Conservation (phyloP, 2,113 vertebrate species). For the Sceloporus undulatus region DNA sequence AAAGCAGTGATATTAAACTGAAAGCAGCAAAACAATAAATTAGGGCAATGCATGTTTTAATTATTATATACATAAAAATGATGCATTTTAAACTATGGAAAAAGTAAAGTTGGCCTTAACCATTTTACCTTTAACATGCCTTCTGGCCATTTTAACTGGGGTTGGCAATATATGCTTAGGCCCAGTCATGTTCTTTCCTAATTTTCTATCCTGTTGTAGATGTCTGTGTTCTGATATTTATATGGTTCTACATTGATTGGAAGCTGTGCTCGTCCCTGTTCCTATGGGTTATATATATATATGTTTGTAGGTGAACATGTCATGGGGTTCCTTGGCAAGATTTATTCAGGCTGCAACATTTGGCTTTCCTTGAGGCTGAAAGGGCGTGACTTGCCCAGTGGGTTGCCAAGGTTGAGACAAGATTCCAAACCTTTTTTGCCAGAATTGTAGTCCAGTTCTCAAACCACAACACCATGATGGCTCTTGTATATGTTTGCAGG, state of each 20-base stretch:
- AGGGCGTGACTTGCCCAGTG: too few species aligned
- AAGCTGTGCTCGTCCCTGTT: too few species aligned
- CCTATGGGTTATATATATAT: too few species aligned
- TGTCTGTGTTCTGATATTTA: too few species aligned
- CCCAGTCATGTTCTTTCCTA: not conserved
- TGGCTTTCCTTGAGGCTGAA: too few species aligned
- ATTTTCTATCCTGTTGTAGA: not conserved
- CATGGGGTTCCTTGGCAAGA: too few species aligned
- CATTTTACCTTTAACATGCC: too few species aligned
- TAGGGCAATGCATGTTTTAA: not conserved
- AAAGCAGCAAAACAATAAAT: not conserved
- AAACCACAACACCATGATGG: too few species aligned
- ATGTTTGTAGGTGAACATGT: too few species aligned
- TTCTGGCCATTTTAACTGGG: not conserved
- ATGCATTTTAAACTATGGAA: conserved; percentile 19
- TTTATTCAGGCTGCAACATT: too few species aligned
- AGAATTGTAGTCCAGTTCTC: not conserved
- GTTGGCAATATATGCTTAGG: not conserved
- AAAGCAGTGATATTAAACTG: conserved; percentile 9
- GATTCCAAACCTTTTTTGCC: not conserved
- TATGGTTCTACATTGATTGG: too few species aligned
- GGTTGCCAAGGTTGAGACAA: too few species aligned
- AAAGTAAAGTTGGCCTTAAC: conserved; percentile 14
- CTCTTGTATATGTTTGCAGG: not conserved
- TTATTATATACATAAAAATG: not conserved